Percentiles rank a stretch among this genome's conserved stretches.
phyloP scores from a whole-genome alignment of 2,888 invertebrate genomes.

The Perithous albicinctus region DNA sequence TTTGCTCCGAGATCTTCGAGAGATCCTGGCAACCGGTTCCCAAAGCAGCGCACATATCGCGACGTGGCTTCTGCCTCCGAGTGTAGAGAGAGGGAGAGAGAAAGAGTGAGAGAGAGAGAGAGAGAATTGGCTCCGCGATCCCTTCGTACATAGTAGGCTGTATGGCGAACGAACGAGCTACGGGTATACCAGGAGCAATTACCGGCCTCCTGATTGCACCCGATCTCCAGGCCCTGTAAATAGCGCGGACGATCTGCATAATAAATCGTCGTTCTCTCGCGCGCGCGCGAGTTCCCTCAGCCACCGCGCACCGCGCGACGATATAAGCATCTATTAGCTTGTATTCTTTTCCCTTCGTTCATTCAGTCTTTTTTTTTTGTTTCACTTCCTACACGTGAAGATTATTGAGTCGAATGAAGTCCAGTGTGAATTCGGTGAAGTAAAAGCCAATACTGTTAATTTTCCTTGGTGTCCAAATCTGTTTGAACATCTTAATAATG shows the following conservation, averaged over 20 bases:
- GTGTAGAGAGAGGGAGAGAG: conserved; percentile 29
- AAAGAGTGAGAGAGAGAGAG: conserved; percentile 3
- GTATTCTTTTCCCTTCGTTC: conserved; percentile 45
- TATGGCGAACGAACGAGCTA: conserved; percentile 56
- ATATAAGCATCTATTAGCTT: conserved; percentile 55
- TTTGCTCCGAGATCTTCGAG: conserved; percentile 52
- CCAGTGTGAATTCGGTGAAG: neutral
- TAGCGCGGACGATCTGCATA: conserved; percentile 72
- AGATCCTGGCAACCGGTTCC: conserved; percentile 64
- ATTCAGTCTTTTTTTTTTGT: neutral
- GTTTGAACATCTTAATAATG: neutral
- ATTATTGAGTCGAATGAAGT: neutral
- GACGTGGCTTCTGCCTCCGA: conserved; percentile 33
- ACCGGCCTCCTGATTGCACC: conserved; percentile 72
- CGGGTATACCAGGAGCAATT: conserved; percentile 71
- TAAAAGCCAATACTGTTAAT: neutral
- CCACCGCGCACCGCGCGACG: conserved; percentile 52
- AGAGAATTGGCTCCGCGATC: conserved; percentile 51
- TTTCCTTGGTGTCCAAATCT: neutral
- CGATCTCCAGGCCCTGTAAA: conserved; percentile 70
- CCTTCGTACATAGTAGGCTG: conserved; percentile 12
- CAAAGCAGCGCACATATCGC: conserved; percentile 46
- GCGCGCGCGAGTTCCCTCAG: conserved; percentile 34
- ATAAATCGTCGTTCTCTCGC: conserved; percentile 69
- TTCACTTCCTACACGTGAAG: neutral